Conservation (phyloP, 2,113 vertebrate species). For the Quiscalus mexicanus region DNA sequence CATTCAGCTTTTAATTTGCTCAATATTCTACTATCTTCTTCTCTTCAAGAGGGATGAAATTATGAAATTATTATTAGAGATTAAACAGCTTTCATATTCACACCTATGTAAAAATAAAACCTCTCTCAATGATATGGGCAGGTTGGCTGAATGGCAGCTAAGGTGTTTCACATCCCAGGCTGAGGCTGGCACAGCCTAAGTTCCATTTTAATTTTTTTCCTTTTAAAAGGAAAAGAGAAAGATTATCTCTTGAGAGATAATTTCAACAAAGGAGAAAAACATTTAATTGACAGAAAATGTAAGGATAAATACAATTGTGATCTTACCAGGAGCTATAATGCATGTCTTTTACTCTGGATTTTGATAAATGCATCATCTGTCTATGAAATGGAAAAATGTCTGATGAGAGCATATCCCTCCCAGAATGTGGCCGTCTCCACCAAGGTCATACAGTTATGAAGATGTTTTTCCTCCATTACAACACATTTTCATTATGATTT, state of each 20-base stretch:
- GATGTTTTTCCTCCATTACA: constrained; percentile 60
- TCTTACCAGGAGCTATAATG: not conserved
- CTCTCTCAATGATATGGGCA: not conserved
- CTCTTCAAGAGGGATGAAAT: not conserved
- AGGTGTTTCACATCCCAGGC: not conserved
- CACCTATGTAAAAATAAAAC: not conserved
- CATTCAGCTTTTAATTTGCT: constrained; percentile 2
- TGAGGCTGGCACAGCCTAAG: not conserved
- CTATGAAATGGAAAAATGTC: not conserved
- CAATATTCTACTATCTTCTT: not conserved
- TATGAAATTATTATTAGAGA: not conserved
- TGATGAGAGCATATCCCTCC: not conserved
- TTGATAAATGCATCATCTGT: not conserved
- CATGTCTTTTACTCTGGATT: not conserved
- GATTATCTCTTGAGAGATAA: not conserved
- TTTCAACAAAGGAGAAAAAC: not conserved
- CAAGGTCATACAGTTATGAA: constrained; percentile 57
- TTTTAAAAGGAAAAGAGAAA: not conserved
- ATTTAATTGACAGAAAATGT: not conserved
- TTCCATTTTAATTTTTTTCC: not conserved
- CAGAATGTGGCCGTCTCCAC: not conserved
- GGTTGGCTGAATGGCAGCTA: not conserved
- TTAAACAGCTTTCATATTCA: not conserved
- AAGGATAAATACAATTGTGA: not conserved
- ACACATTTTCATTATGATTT: constrained; percentile 75